Conservation (phyloP, 2,888 invertebrate genomes). For the Lamellibrachia columna region DNA sequence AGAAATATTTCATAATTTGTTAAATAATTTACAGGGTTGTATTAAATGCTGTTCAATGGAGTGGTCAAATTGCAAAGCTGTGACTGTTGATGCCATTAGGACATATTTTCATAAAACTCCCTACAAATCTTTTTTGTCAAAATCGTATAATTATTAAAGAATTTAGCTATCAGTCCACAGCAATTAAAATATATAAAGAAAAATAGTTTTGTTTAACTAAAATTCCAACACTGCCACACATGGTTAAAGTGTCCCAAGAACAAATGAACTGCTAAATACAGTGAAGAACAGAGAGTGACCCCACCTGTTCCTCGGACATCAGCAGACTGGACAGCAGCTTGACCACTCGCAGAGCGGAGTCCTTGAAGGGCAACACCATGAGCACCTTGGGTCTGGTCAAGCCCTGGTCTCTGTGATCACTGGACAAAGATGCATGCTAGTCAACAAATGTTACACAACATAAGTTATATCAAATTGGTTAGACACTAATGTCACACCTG, state of each 20-base stretch:
- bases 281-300: neutral
- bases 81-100: too few species aligned
- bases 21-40: too few species aligned
- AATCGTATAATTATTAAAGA: too few species aligned
- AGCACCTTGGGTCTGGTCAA: conserved; percentile 91
- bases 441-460: neutral
- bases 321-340: conserved; percentile 80
- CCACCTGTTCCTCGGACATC: conserved; percentile 60
- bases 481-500: neutral
- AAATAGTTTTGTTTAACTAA: too few species aligned
- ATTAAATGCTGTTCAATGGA: too few species aligned
- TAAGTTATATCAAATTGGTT: neutral
- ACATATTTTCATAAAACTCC: too few species aligned
- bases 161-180: too few species aligned
- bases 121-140: too few species aligned
- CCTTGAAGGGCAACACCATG: conserved; percentile 88
- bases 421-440: conserved; percentile 36
- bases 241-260: neutral
- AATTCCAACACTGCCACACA: too few species aligned
- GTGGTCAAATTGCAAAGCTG: too few species aligned
- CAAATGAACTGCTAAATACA: neutral
- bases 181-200: too few species aligned
- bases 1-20: too few species aligned
- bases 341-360: conserved; percentile 77
- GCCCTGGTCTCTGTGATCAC: conserved; percentile 92